Base-by-base conservation (phyloP, 2,797 vertebrate species). In the Antrozous pallidus region DNA sequence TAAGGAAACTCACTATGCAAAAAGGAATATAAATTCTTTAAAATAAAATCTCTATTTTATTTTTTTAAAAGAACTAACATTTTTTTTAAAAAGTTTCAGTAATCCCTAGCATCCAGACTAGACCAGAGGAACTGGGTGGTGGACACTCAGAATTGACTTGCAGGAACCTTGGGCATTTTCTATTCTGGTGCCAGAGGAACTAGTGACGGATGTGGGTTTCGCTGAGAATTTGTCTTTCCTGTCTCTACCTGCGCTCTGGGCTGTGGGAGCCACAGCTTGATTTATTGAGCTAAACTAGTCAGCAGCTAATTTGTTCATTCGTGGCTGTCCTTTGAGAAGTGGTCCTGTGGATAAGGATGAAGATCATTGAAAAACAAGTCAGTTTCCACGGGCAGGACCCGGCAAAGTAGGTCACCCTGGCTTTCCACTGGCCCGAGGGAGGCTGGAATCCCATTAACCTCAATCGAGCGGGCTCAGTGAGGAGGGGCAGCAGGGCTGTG, bases 241-340 rank as follows among this genome's bases (percentile, higher is more conserved):
- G 78, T 90, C 88, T 47, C 42, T 83, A 97, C 93, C 97, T 96
- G 93, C 5, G 20, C 83, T 73, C 84, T 80, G 75, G 94, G 75
- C 74, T 94, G 88, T 79, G 18, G 24, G 96, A 77, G 89, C 81
- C 54, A 65, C 95, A 75, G 90, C 63, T 91, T 97, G 95, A 97
- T 96, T 97, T 96, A 97, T 90, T 95, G 96, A 97, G 90, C 93
- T 96, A 86, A 87, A 94, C 95, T 97, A 96, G 96, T 96, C 94
- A 91, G 88, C 95, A 54, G 93, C 93, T 96, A 95, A 97, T 98
- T 97, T 95, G 95, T 70, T 97, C 13, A 92, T 95, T 97, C 90
- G 16, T 81, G 75, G 92, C 97, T 94, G 92, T 84, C 93, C 81
- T 97, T 98, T 97, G 96, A 97, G 94, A 97, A 97, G 95, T 86